Base-by-base conservation (phyloP, 1,140 invertebrate genomes). In the Ceratosolen solmsi region DNA sequence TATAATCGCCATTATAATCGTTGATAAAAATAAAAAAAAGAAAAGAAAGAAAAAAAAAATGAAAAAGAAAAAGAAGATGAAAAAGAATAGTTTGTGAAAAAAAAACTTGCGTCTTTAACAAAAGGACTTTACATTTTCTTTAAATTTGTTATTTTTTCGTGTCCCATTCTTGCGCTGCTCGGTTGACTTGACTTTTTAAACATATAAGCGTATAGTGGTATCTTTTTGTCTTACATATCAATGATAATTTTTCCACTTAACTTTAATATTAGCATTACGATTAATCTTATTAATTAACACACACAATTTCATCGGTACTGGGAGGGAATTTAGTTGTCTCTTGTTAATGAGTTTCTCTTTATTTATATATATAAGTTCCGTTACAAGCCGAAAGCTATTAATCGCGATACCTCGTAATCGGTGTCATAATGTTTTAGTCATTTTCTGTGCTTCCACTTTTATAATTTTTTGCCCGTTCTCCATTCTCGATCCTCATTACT, bases 251-350 rank as follows among this genome's bases (percentile, higher is more conserved):
- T 86, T 89, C 89, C 87, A 86, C 89, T 90, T 91, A 90, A 87
- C 78, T 84, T 84, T 88, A 86, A 84, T 88, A 88, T 86, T 82
- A 82, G 54, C 80, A 58, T 77, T 82, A 82, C 73, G 65, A 87
- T 89, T 89, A 89, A 87, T 88, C 88, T 90, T 90, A 90, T 89
- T 90, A 90, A 87, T 90, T 90, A 90, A 91, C 90, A 90, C 88
- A 90, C 87, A 90, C 63, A 72, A 78, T 87, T 89, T 87, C 89
- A 89, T 89, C 87, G 86, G 89, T 89, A 87, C 85, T 88, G 88
- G 90, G 89, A 90, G 89, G 90, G 89, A 90, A 90, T 91, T 90
- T 88, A 90, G 87, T 91, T 88, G 88, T 87, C 87, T 86, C 86
- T 80, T 80, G 78, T 80, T 5, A 77, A 76, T 85, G 79, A 77